Conservation (phyloP, 2,113 vertebrate species). For the Phyllostomus hastatus region DNA sequence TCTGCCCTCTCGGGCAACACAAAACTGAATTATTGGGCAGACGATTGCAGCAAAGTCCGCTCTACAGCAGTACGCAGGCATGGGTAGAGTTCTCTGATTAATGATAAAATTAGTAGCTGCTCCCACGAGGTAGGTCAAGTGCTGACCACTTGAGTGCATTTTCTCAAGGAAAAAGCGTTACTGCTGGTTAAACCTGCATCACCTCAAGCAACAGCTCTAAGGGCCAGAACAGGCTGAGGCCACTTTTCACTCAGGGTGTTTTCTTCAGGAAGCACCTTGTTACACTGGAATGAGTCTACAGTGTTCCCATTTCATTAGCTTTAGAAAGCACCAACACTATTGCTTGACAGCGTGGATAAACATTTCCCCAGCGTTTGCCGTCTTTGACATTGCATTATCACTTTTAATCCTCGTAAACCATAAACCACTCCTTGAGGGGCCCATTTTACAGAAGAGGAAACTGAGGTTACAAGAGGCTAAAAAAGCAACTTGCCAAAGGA, state of each 20-base stretch:
- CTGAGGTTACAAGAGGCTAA: background rate
- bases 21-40: background rate
- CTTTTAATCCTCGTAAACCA: background rate
- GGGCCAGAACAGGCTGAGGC: background rate
- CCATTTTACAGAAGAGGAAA: constrained; percentile 7
- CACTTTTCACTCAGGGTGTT: background rate
- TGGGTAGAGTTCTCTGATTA: background rate
- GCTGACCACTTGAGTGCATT: background rate
- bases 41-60: background rate
- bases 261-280: background rate
- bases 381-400: background rate
- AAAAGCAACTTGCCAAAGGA: background rate
- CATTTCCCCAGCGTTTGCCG: background rate
- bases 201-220: background rate
- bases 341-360: background rate
- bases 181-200: background rate
- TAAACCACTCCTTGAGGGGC: background rate
- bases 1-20: background rate
- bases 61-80: background rate
- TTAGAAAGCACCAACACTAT: background rate
- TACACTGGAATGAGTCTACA: background rate
- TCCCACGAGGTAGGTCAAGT: background rate
- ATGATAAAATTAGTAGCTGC: background rate
- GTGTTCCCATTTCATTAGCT: background rate
- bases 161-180: background rate